Conservation (phyloP, 2,113 vertebrate genomes). For the Anhinga anhinga region DNA sequence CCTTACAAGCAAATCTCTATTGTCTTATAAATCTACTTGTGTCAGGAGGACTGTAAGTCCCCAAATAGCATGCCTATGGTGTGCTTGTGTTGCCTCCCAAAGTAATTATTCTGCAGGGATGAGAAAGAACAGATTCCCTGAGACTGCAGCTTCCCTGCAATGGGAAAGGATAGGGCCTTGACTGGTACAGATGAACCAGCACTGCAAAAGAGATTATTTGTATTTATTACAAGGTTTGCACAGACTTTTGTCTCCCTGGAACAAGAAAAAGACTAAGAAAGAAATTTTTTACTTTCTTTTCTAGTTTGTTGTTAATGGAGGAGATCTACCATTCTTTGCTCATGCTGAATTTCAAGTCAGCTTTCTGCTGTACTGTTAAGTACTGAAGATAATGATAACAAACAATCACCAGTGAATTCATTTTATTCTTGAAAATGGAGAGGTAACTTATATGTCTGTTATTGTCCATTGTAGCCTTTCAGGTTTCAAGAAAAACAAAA, state of each 20-base stretch:
- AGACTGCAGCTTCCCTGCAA: background rate
- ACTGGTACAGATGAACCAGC: background rate
- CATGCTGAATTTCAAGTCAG: background rate
- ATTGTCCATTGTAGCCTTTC: background rate
- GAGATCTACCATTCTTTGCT: conserved; percentile 11
- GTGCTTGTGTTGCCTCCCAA: background rate
- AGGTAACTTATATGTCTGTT: background rate
- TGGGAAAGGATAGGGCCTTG: background rate
- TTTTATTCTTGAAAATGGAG: background rate
- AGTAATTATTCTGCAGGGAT: background rate
- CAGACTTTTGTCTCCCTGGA: background rate
- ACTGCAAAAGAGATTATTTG: background rate
- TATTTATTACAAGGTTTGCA: conserved; percentile 21
- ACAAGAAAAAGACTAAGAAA: background rate
- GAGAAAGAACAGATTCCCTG: background rate
- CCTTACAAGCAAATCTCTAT: background rate
- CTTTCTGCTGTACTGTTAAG: background rate
- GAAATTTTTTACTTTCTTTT: background rate
- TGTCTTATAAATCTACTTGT: background rate
- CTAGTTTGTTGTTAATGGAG: background rate
- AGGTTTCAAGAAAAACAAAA: background rate
- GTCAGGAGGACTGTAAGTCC: background rate
- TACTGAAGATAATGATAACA: background rate
- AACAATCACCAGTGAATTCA: background rate
- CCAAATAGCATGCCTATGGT: background rate